Base-by-base conservation (phyloP, 2,888 invertebrate genomes). In the Pinctada fucata region DNA sequence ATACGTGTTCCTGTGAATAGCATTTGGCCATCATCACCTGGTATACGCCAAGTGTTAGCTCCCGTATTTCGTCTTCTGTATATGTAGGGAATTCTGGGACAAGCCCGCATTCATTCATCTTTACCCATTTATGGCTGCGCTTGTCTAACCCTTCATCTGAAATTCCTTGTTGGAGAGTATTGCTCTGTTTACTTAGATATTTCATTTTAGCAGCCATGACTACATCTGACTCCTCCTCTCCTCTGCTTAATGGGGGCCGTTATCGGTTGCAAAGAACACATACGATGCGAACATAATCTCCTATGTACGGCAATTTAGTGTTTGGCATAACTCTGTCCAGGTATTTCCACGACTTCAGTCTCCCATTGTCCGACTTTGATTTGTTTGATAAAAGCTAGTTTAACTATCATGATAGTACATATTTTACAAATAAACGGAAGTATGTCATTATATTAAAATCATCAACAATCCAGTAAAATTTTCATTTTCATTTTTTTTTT, bases 31-130 rank as follows among this genome's bases (percentile, higher is more conserved):
- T n/a, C 16, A 2, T 66, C 6, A 16, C n/a, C 47, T 66, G 66
- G n/a, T 66, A 66, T n/a, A 66, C 66, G 47, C 66, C n/a, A 66
- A 66, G 66, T 13, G 66, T 66, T 6, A 66, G n/a, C 45, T 66
- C 66, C 8, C 66, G 10, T 8, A 66, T 66, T 16, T 66, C 66
- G 6, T 66, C 66, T n/a, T 66, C 66, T 16, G 16, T 66, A 66
- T 66, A 66, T n/a, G 2, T 66, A 3, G 66, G 66, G n/a, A 66
- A 66, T 6, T 66, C 66, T 45, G 3, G 6, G 4, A 66, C 4
- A 6, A n/a, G 16, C 31, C 2, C n/a, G 0, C 45, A 3, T 2
- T 66, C 16, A 5, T 66, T 45, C 2, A 66, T 66, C 16, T 66
- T 66, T 45, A 6, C 45, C 66, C 66, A 66, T 4, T 2, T 16